phyloP scores from a whole-genome alignment of 2,113 vertebrate genomes.

The Siniperca chuatsi region DNA sequence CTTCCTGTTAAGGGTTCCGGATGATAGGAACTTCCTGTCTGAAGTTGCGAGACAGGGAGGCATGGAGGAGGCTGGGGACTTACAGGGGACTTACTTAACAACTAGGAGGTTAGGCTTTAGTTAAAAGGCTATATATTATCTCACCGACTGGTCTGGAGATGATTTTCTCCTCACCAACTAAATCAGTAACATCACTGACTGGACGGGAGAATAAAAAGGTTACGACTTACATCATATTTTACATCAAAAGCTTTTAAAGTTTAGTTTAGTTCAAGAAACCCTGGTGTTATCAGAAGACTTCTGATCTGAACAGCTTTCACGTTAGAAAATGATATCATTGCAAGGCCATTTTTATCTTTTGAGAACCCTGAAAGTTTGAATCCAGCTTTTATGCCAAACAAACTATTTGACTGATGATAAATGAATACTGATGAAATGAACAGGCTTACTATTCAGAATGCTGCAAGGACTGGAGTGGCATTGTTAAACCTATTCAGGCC shows the following conservation, averaged over 20 bases:
- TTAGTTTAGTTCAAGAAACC: background rate
- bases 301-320: background rate
- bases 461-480: background rate
- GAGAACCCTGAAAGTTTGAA: background rate
- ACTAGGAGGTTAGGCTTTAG: background rate
- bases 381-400: background rate
- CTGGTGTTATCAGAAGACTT: background rate
- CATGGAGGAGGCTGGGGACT: conserved; percentile 29
- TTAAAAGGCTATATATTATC: background rate
- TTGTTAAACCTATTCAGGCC: background rate
- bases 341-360: background rate
- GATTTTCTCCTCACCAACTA: background rate
- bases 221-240: background rate
- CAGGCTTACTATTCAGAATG: background rate
- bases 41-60: conserved; percentile 46
- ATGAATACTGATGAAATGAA: background rate
- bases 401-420: conserved; percentile 3
- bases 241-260: background rate
- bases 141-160: background rate
- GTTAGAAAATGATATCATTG: background rate
- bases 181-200: background rate
- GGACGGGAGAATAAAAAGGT: background rate
- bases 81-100: background rate
- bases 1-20: conserved; percentile 79
- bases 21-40: conserved; percentile 79